These are phyloP conservation scores for Neodiprion virginianus DNA, from an alignment of 1,140 invertebrate species.

Conservation along the genomic window DNA sequence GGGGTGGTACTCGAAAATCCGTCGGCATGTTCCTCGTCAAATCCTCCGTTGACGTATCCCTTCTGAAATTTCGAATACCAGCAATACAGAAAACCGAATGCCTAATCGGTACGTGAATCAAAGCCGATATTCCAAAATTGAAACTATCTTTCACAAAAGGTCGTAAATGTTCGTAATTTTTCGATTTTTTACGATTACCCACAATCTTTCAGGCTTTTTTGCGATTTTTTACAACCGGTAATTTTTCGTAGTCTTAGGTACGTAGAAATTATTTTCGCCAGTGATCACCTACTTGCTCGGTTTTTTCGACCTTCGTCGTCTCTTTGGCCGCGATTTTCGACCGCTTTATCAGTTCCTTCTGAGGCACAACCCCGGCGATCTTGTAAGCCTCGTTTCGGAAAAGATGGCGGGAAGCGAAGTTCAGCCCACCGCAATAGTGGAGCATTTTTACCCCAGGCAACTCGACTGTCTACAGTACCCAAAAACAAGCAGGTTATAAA, in stretches of 20 bases:
- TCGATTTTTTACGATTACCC: no score
- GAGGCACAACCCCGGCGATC: slow-evolving; percentile 62
- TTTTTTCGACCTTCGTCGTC: slow-evolving; percentile 43
- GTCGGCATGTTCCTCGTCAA: slow-evolving; percentile 15
- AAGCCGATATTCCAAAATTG: background rate
- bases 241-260: no score
- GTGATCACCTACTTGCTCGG: slow-evolving; percentile 26
- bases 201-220: no score
- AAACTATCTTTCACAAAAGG: background rate
- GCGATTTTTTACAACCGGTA: no score
- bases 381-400: slow-evolving; percentile 69
- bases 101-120: background rate
- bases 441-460: slow-evolving; percentile 77
- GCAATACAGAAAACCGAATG: background rate
- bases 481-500: slow-evolving; percentile 31
- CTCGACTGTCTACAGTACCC: slow-evolving; percentile 66
- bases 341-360: slow-evolving; percentile 45
- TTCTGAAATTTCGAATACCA: slow-evolving; percentile 21
- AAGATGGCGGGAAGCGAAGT: slow-evolving; percentile 74
- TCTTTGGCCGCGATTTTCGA: slow-evolving; percentile 45
- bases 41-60: slow-evolving; percentile 26
- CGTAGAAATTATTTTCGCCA: background rate
- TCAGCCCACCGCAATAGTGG: slow-evolving; percentile 78
- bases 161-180: no score
- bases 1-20: background rate